Evolutionary conservation across 2,888 invertebrate species (phyloP).

Genomic region (Prenolepis imparis): DNA sequence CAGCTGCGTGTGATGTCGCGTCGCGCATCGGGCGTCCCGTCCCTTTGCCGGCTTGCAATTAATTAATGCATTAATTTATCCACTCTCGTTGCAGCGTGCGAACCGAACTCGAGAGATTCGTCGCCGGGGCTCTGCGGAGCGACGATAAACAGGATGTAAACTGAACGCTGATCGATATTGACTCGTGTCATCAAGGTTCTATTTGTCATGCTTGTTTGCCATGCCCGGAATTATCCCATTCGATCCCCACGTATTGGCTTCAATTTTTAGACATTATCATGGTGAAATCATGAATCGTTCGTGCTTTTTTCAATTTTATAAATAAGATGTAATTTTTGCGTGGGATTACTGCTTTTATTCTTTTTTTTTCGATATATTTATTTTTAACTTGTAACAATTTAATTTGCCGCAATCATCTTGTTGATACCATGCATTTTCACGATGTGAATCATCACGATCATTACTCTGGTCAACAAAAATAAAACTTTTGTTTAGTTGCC

Average conservation of each 20-base stretch:
- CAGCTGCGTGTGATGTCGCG: constrained; percentile 67
- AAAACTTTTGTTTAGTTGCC: no score
- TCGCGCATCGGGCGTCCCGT: constrained; percentile 63
- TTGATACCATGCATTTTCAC: not conserved
- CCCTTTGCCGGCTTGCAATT: constrained; percentile 71
- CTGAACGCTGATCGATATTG: constrained; percentile 52
- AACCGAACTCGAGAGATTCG: not conserved
- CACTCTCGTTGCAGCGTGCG: constrained; percentile 17
- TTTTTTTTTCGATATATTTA: not conserved
- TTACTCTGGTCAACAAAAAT: no score
- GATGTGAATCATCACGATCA: not conserved
- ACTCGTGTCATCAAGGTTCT: constrained; percentile 52
- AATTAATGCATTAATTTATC: constrained; percentile 79
- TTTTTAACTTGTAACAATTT: not conserved
- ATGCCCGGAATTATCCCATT: not conserved
- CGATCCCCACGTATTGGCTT: not conserved
- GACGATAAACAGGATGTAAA: constrained; percentile 51
- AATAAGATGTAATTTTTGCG: not conserved
- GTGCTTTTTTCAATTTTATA: not conserved
- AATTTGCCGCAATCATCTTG: not conserved
- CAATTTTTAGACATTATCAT: constrained; percentile 19
- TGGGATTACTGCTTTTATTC: not conserved
- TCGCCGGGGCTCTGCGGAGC: constrained; percentile 31
- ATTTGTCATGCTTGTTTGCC: constrained; percentile 26
- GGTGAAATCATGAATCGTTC: not conserved